Percentiles rank a stretch among this genome's conserved stretches.
Evolutionary conservation across 1,140 invertebrate genomes (phyloP).

Genomic region (Drosophila dunni): DNA sequence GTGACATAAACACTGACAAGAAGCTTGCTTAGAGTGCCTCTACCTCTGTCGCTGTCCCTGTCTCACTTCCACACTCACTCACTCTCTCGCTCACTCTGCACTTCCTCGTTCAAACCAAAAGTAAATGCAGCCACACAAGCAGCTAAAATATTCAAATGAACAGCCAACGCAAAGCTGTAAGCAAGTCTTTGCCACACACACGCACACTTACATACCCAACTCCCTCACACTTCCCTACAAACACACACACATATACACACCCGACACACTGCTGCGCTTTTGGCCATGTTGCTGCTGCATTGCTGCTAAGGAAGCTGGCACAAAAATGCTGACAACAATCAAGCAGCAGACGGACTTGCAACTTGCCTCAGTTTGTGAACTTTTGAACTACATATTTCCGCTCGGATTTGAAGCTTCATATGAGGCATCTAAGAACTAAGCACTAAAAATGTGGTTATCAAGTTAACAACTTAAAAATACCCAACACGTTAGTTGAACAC

Average conservation of each 20-base stretch:
- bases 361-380: constrained; percentile 48
- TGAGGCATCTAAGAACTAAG: no score
- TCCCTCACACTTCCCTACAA: constrained; percentile 10
- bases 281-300: constrained; percentile 52
- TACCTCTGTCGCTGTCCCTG: neutral
- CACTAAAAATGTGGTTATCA: no score
- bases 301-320: constrained; percentile 47
- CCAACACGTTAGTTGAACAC: no score
- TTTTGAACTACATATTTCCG: constrained; percentile 72
- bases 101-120: constrained; percentile 47
- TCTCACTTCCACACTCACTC: neutral
- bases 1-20: constrained; percentile 81
- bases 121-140: constrained; percentile 72
- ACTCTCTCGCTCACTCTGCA: neutral
- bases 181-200: constrained; percentile 24
- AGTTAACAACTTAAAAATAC: no score
- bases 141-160: constrained; percentile 83
- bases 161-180: constrained; percentile 49
- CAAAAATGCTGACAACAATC: constrained; percentile 77
- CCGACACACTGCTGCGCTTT: constrained; percentile 40
- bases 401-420: constrained; percentile 20
- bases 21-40: constrained; percentile 71
- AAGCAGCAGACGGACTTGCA: constrained; percentile 31
- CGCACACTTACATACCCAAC: constrained; percentile 10
- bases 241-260: constrained; percentile 9